phyloP scores from a whole-genome alignment of 2,113 vertebrate species.

The Varanus salvator region DNA sequence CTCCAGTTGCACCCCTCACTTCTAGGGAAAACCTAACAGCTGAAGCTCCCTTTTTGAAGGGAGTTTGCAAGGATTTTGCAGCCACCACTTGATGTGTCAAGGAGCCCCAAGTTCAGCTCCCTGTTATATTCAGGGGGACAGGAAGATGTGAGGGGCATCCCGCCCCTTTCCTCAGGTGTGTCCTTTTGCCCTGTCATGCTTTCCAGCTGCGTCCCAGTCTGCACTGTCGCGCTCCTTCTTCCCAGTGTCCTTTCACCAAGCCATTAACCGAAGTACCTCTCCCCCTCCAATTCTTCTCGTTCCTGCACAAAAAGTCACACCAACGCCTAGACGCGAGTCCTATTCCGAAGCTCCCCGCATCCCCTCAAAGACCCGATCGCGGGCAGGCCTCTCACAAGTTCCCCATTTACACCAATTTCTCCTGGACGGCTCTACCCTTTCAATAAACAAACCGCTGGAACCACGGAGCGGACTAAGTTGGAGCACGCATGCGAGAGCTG shows the following conservation, averaged over 20 bases:
- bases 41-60: conserved; percentile 11
- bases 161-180: not conserved
- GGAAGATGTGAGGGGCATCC: no score
- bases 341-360: not conserved
- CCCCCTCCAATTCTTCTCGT: not conserved
- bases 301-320: not conserved
- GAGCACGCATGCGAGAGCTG: conserved; percentile 9
- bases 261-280: not conserved
- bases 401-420: not conserved
- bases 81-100: no score
- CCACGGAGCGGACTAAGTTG: not conserved
- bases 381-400: not conserved
- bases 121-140: not conserved
- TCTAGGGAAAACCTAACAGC: not conserved
- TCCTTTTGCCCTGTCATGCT: not conserved
- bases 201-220: not conserved
- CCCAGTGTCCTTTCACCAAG: not conserved
- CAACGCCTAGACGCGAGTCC: not conserved
- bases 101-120: not conserved
- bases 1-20: not conserved
- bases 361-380: not conserved
- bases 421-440: conserved; percentile 9
- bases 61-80: not conserved
- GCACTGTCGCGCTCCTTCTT: not conserved
- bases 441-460: not conserved